Base-by-base conservation (phyloP, 1,140 invertebrate genomes). In the Saxidomus purpurata region DNA sequence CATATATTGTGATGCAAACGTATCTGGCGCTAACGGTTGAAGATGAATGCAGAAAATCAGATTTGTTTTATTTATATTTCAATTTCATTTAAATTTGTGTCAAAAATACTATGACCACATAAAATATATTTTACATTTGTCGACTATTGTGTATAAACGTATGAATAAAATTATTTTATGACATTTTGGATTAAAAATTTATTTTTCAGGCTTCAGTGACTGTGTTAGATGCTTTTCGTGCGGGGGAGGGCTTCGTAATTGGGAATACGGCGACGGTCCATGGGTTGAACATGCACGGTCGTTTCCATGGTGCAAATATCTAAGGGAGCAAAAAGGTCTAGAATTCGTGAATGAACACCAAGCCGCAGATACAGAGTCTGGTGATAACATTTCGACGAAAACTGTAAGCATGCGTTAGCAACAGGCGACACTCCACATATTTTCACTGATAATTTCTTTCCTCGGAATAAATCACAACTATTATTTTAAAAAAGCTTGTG, bases 181-280 rank as follows among this genome's bases (percentile, higher is more conserved):
- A n/a, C n/a, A n/a, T n/a, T n/a, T n/a, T n/a, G n/a, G n/a, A n/a
- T n/a, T n/a, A n/a, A n/a, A n/a, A n/a, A n/a, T n/a, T n/a, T n/a
- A n/a, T n/a, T n/a, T 84, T 81, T 97, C 97, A 11, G 97, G 97
- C 38, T 95, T 96, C 89, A 97, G 95, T 69, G 97, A 97, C 93
- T 96, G 97, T 94, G 98, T 98, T 0, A 97, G 97, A 90, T 99
- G 98, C 96, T 97, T 97, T 15, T 98, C 97, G 96, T 98, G 98
- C 95, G 96, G 97, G 92, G 97, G 97, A 80, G 95, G 98, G 52
- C 96, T 97, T 91, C 96, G 96, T 90, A 96, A 97, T 92, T 99
- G 97, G 98, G 97, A 97, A 95, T 94, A 93, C 86, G 97, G 96
- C 84, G 98, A 97, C 96, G 96, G 97, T 93, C 98, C 98, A 9